phyloP scores from a whole-genome alignment of 2,888 invertebrate genomes.

The Cyclophora punctaria region DNA sequence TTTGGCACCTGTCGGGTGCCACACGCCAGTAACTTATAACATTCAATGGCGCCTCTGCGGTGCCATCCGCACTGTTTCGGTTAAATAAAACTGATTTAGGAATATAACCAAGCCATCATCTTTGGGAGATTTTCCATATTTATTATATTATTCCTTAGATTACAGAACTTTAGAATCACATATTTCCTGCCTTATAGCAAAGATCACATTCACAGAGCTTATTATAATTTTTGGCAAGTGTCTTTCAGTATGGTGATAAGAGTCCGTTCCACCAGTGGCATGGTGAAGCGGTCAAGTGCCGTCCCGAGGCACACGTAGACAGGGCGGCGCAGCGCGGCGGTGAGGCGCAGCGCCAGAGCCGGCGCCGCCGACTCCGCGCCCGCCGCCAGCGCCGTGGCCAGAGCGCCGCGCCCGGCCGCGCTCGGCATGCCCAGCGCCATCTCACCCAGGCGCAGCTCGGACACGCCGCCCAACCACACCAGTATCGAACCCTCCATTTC shows the following conservation, averaged over 20 bases:
- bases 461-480: constrained; percentile 43
- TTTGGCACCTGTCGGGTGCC: too few species aligned
- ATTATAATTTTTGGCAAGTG: too few species aligned
- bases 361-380: constrained; percentile 27
- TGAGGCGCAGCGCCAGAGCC: constrained; percentile 31
- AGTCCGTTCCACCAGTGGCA: constrained; percentile 31
- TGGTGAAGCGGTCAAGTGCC: constrained; percentile 29
- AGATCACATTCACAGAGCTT: too few species aligned
- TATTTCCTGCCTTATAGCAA: too few species aligned
- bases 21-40: too few species aligned
- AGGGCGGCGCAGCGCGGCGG: constrained; percentile 29
- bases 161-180: too few species aligned
- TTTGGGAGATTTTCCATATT: too few species aligned
- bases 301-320: constrained; percentile 35
- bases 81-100: too few species aligned
- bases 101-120: too few species aligned
- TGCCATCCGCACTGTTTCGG: too few species aligned
- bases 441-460: constrained; percentile 25
- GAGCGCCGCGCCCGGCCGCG: constrained; percentile 12
- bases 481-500: constrained; percentile 42
- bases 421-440: constrained; percentile 37
- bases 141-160: too few species aligned
- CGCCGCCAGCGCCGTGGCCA: constrained; percentile 24
- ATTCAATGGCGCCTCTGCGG: too few species aligned
- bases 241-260: constrained; percentile 7